phyloP scores from a whole-genome alignment of 2,888 invertebrate genomes.

The Caenorhabditis sinica region DNA sequence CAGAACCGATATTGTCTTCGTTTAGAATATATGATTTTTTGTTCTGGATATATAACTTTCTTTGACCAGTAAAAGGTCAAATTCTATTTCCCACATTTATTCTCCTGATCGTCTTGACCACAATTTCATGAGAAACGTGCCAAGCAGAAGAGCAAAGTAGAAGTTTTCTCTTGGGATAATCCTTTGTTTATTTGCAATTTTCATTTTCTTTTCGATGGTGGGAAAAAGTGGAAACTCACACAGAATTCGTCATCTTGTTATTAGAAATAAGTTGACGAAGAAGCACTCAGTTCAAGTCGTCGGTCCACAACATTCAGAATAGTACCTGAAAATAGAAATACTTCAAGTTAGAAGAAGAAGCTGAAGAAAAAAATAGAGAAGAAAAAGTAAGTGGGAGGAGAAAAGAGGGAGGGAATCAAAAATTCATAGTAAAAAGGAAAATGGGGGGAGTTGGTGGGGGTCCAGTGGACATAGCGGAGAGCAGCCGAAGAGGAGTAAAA shows the following conservation, averaged over 20 bases:
- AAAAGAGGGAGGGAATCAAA: conserved; percentile 40
- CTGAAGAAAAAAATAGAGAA: background rate
- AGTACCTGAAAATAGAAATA: conserved; percentile 24
- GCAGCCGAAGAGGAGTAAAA: conserved; percentile 37
- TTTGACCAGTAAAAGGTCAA: too few relatives aligned
- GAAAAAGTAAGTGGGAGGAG: conserved; percentile 18
- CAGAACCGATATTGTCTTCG: too few relatives aligned
- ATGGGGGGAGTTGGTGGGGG: conserved; percentile 25
- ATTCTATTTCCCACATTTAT: background rate
- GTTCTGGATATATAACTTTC: too few relatives aligned
- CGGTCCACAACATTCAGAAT: conserved; percentile 35
- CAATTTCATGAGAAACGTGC: background rate
- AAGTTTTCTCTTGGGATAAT: conserved; percentile 4
- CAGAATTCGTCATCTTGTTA: conserved; percentile 62
- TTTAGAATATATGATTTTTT: too few relatives aligned
- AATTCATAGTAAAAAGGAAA: conserved; percentile 50
- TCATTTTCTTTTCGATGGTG: background rate
- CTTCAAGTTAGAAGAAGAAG: conserved; percentile 11
- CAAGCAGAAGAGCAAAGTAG: background rate
- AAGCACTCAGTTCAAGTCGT: conserved; percentile 13
- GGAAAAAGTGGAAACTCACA: conserved; percentile 55
- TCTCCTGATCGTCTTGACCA: background rate
- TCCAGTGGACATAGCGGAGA: conserved; percentile 28
- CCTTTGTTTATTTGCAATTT: conserved; percentile 29
- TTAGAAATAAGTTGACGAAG: background rate